phyloP scores from a whole-genome alignment of 1,140 invertebrate species.

The Chlorops oryzae region DNA sequence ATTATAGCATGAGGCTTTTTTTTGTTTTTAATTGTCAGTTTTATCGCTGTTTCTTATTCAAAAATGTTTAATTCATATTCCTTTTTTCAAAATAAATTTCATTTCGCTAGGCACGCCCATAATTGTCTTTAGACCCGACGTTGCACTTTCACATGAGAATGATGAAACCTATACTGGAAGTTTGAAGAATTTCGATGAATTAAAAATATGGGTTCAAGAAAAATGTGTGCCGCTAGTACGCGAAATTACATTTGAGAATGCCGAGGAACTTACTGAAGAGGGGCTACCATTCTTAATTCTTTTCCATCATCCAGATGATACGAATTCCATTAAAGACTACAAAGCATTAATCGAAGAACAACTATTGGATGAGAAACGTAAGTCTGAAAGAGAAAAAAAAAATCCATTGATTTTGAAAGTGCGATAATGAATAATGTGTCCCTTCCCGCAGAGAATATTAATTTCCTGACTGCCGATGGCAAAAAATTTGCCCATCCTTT shows the following conservation, averaged over 20 bases:
- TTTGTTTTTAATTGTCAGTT: not conserved
- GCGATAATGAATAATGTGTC: slow-evolving; percentile 11
- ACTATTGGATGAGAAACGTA: slow-evolving; percentile 85
- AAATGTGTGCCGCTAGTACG: slow-evolving; percentile 82
- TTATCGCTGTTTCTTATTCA: not conserved
- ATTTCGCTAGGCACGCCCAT: slow-evolving; percentile 56
- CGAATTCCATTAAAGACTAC: slow-evolving; percentile 77
- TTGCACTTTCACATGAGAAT: slow-evolving; percentile 67
- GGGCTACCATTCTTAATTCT: slow-evolving; percentile 98
- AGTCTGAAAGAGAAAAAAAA: too few species aligned
- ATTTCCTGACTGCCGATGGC: slow-evolving; percentile 96
- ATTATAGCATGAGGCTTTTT: too few species aligned
- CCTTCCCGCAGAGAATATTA: slow-evolving; percentile 73
- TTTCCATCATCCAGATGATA: slow-evolving; percentile 87
- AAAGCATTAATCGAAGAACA: slow-evolving; percentile 75
- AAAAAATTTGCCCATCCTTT: slow-evolving; percentile 95
- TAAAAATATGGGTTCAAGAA: slow-evolving; percentile 79
- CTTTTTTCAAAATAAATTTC: not conserved
- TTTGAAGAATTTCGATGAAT: slow-evolving; percentile 67
- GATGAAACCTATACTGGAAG: slow-evolving; percentile 76
- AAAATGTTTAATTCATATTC: not conserved
- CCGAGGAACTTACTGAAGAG: slow-evolving; percentile 98
- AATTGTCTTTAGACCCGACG: slow-evolving; percentile 74
- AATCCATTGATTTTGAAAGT: too few species aligned
- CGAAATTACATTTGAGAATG: slow-evolving; percentile 99